These are phyloP conservation scores for Hylaeus volcanicus DNA, from an alignment of 1,140 invertebrate genomes.

Conservation along the genomic window DNA sequence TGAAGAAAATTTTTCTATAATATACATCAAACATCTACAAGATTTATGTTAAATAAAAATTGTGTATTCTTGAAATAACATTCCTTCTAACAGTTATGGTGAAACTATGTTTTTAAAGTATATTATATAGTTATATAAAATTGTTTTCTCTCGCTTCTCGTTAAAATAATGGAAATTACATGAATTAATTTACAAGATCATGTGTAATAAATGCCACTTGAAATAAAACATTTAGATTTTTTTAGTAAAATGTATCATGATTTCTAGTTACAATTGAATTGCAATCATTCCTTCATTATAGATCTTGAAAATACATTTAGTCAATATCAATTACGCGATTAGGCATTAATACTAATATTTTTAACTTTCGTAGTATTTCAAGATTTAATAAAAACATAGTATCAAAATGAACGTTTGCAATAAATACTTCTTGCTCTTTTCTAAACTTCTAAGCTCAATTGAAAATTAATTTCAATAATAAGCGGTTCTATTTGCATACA, in stretches of 20 bases:
- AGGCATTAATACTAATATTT: background rate
- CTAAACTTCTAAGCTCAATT: background rate
- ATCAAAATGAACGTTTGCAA: slow-evolving; percentile 10
- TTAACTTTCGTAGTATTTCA: background rate
- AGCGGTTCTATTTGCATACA: slow-evolving; percentile 12
- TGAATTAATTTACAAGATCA: too few relatives aligned
- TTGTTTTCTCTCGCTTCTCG: background rate
- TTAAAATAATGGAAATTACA: too few relatives aligned
- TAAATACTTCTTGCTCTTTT: slow-evolving; percentile 21
- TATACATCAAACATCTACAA: too few relatives aligned
- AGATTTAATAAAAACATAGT: slow-evolving; percentile 17
- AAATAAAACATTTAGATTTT: slow-evolving; percentile 8
- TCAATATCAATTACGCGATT: background rate
- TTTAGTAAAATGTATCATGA: background rate
- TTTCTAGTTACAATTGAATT: background rate
- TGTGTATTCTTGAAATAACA: background rate
- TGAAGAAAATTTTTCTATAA: slow-evolving; percentile 2
- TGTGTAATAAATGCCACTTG: background rate
- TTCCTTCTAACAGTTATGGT: background rate
- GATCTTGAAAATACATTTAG: background rate
- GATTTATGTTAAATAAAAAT: background rate
- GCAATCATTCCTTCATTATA: background rate
- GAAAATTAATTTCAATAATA: slow-evolving; percentile 26
- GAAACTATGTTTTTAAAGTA: background rate
- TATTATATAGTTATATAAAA: slow-evolving; percentile 3